Percentiles rank a stretch among this genome's conserved stretches.
Evolutionary conservation across 2,888 invertebrate genomes (phyloP).

Genomic region (Drosophila robusta): DNA sequence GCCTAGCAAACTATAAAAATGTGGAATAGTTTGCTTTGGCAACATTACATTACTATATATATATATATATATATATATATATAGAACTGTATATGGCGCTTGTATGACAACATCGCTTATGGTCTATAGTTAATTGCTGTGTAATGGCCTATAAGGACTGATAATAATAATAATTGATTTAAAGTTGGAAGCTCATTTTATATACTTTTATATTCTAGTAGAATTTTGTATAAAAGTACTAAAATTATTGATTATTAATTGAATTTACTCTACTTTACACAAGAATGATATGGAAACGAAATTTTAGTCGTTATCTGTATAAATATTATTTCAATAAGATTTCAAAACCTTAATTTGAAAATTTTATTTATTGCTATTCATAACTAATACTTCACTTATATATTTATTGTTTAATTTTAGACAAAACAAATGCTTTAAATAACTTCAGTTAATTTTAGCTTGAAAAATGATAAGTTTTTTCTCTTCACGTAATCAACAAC

Average conservation of each 20-base stretch:
- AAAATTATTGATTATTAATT: not conserved
- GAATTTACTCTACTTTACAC: too few species aligned
- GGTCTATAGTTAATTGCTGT: slow-evolving; percentile 20
- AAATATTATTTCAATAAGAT: too few species aligned
- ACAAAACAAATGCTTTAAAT: slow-evolving; percentile 18
- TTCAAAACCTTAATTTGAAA: not conserved
- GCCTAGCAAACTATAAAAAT: not conserved
- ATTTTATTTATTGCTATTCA: too few species aligned
- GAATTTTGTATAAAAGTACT: not conserved
- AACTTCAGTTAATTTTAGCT: slow-evolving; percentile 47
- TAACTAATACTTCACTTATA: not conserved
- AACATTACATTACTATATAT: slow-evolving; percentile 6
- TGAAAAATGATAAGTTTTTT: slow-evolving; percentile 31
- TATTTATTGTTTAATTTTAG: not conserved
- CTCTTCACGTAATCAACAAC: slow-evolving; percentile 25
- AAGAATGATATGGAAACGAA: too few species aligned
- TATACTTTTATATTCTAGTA: not conserved
- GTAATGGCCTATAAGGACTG: slow-evolving; percentile 25
- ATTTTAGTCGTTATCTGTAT: too few species aligned
- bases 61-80: not conserved
- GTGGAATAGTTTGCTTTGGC: slow-evolving; percentile 10
- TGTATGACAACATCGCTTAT: slow-evolving; percentile 56
- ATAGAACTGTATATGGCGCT: slow-evolving; percentile 38
- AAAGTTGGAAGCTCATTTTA: slow-evolving; percentile 8
- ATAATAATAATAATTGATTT: slow-evolving; percentile 41